Evolutionary conservation across 1,140 invertebrate species (phyloP).

Genomic region (Nymphalis io): DNA sequence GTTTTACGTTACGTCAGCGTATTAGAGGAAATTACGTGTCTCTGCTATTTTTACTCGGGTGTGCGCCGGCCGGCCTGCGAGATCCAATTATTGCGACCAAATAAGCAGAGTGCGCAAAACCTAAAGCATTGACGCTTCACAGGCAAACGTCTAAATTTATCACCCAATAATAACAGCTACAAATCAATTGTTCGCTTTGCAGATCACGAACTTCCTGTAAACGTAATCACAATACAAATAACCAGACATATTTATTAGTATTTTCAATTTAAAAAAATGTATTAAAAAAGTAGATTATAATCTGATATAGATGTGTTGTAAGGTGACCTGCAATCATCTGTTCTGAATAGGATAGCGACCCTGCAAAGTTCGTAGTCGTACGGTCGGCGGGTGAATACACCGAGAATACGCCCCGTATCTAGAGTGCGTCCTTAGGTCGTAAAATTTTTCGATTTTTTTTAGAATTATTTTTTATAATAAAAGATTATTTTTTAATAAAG

Average conservation of each 20-base stretch:
- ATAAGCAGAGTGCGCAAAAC: constrained; percentile 36
- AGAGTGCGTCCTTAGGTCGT: constrained; percentile 46
- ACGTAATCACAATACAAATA: too few relatives aligned
- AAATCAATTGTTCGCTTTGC: not conserved
- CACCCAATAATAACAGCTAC: not conserved
- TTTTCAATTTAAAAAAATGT: too few relatives aligned
- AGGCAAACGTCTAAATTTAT: not conserved
- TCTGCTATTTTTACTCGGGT: constrained; percentile 41
- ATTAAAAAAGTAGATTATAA: not conserved
- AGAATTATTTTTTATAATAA: not conserved
- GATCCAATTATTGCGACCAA: constrained; percentile 43
- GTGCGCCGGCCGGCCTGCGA: constrained; percentile 37
- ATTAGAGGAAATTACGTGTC: constrained; percentile 43
- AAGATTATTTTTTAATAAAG: not conserved
- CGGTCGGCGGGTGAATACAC: constrained; percentile 56
- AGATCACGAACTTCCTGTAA: too few relatives aligned
- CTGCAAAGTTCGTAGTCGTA: constrained; percentile 24
- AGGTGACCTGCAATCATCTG: constrained; percentile 53
- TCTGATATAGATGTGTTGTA: constrained; percentile 15
- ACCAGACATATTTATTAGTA: too few relatives aligned
- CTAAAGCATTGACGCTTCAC: constrained; percentile 11
- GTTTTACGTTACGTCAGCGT: constrained; percentile 41
- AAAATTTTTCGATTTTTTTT: constrained; percentile 1
- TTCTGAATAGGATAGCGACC: constrained; percentile 43
- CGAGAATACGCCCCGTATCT: constrained; percentile 40